phyloP scores from a whole-genome alignment of 2,113 vertebrate genomes.

The Montifringilla adamsi region DNA sequence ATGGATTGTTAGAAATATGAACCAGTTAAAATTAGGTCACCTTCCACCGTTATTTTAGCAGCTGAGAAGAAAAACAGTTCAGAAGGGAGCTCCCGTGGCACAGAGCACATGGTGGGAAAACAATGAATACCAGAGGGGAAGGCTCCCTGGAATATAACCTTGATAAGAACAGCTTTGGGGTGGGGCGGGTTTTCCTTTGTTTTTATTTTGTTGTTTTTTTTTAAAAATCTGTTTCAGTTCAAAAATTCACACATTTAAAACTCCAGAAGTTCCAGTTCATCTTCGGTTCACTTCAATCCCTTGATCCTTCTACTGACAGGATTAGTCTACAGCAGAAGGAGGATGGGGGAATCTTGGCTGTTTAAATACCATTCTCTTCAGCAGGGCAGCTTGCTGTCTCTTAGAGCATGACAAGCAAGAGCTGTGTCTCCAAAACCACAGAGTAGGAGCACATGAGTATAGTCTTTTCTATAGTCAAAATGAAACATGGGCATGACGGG shows the following conservation, averaged over 20 bases:
- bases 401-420: not conserved
- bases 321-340: not conserved
- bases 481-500: not conserved
- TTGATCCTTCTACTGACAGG: not conserved
- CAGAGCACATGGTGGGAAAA: not conserved
- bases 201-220: not conserved
- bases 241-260: conserved; percentile 11
- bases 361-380: not conserved
- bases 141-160: conserved; percentile 7
- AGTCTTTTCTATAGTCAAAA: not conserved
- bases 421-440: not conserved
- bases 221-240: not conserved
- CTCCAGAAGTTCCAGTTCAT: not conserved
- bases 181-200: not conserved
- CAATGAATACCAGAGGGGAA: not conserved
- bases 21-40: conserved; percentile 58
- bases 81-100: not conserved
- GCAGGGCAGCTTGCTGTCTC: not conserved
- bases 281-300: not conserved
- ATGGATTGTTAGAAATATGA: conserved; percentile 44
- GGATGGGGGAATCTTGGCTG: not conserved
- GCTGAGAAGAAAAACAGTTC: conserved; percentile 41
- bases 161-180: not conserved
- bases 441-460: not conserved
- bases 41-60: conserved; percentile 41